Conservation (phyloP, 2,797 vertebrate species). For the Arrhamphus sclerolepis region DNA sequence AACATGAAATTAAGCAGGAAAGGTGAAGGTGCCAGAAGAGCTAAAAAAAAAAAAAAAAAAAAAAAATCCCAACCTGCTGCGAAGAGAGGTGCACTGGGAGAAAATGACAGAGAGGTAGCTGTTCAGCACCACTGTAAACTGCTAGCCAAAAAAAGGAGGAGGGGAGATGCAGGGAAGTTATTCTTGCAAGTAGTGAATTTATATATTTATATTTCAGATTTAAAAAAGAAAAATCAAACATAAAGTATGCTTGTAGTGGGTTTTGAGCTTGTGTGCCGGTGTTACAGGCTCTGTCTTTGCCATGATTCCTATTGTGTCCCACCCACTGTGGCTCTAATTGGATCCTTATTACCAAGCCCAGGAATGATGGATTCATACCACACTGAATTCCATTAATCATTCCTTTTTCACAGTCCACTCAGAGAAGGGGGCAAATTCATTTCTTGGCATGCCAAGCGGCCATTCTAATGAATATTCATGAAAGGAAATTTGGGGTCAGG, state of each 20-base stretch:
- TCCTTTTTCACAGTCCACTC: slow-evolving; percentile 84
- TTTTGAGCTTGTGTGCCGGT: slow-evolving; percentile 43
- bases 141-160: background rate
- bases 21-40: slow-evolving; percentile 60
- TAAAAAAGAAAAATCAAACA: slow-evolving; percentile 28
- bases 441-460: slow-evolving; percentile 72
- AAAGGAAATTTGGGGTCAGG: slow-evolving; percentile 86
- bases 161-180: slow-evolving; percentile 41
- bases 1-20: slow-evolving; percentile 84
- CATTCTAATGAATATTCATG: slow-evolving; percentile 87
- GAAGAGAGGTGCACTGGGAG: slow-evolving; percentile 3
- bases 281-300: slow-evolving; percentile 54
- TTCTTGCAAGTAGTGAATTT: slow-evolving; percentile 38
- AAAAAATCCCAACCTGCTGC: slow-evolving; percentile 19
- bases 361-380: slow-evolving; percentile 86
- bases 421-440: slow-evolving; percentile 80
- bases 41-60: slow-evolving; percentile 3
- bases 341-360: slow-evolving; percentile 85
- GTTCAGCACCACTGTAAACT: background rate
- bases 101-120: background rate
- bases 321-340: slow-evolving; percentile 86
- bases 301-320: slow-evolving; percentile 70
- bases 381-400: slow-evolving; percentile 88
- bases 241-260: slow-evolving; percentile 6
- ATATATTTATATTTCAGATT: slow-evolving; percentile 48